Conservation (phyloP, 2,113 vertebrate species). For the Nansenia antarctica region DNA sequence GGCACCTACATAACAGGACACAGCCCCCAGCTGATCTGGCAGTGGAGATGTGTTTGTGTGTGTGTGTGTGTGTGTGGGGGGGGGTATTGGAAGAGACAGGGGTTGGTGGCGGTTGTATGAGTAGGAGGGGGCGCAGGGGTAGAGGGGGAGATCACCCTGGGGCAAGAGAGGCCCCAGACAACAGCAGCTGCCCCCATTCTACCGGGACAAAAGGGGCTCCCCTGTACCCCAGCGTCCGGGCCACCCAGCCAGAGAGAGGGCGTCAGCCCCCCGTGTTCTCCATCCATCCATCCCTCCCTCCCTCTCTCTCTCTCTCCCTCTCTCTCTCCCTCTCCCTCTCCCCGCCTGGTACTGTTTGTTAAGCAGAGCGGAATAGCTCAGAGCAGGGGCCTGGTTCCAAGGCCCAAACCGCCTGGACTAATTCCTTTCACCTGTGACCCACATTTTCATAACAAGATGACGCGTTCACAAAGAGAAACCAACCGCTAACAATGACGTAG, state of each 20-base stretch:
- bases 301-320: not conserved
- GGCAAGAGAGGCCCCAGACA: conserved; percentile 43
- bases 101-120: not conserved
- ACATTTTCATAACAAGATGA: conserved; percentile 46
- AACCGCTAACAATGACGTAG: conserved; percentile 34
- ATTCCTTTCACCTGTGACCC: conserved; percentile 61
- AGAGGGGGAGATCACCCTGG: conserved; percentile 19
- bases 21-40: conserved; percentile 47
- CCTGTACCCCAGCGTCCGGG: conserved; percentile 39
- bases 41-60: conserved; percentile 34
- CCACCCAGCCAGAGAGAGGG: conserved; percentile 52
- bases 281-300: conserved; percentile 9
- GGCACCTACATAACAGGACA: conserved; percentile 37
- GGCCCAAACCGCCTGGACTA: conserved; percentile 42
- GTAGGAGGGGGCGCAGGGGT: conserved; percentile 4
- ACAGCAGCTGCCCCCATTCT: conserved; percentile 66
- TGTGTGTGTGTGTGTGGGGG: not conserved
- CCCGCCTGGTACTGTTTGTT: conserved; percentile 61
- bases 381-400: conserved; percentile 21
- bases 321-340: conserved; percentile 17
- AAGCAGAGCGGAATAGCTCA: conserved; percentile 61
- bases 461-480: conserved; percentile 23
- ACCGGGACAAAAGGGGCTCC: conserved; percentile 43
- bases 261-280: conserved; percentile 25
- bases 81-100: conserved; percentile 2